A percentile compares a stretch with the other conserved stretches of the same genome.
phyloP scores from a whole-genome alignment of 1,140 invertebrate genomes.

The Ganaspis sp. region DNA sequence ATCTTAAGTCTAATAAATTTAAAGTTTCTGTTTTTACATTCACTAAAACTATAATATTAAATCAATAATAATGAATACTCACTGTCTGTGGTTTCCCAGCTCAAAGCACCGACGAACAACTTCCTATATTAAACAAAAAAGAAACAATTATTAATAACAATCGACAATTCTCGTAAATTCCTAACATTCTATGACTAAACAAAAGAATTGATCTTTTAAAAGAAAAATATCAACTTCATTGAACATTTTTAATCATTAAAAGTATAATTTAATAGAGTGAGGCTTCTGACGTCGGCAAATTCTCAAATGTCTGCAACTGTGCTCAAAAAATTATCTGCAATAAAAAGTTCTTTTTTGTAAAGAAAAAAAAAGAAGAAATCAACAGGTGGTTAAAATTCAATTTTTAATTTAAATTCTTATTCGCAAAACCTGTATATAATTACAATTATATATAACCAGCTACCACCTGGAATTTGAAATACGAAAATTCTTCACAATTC shows the following conservation, averaged over 20 bases:
- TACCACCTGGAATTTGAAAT: slow-evolving; percentile 48
- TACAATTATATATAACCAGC: too few species aligned
- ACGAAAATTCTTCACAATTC: not conserved
- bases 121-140: slow-evolving; percentile 88
- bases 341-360: too few species aligned
- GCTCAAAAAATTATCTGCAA: slow-evolving; percentile 57
- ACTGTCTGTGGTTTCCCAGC: slow-evolving; percentile 99
- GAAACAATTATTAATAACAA: slow-evolving; percentile 45
- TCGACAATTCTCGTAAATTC: not conserved
- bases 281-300: slow-evolving; percentile 46
- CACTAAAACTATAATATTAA: not conserved
- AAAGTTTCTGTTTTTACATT: not conserved
- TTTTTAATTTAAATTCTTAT: slow-evolving; percentile 42
- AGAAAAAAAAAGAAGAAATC: slow-evolving; percentile 32
- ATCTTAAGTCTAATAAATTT: too few species aligned
- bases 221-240: not conserved
- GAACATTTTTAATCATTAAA: slow-evolving; percentile 2
- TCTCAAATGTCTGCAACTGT: slow-evolving; percentile 56
- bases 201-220: not conserved
- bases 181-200: not conserved
- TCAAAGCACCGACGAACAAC: slow-evolving; percentile 97
- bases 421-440: slow-evolving; percentile 6
- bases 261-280: slow-evolving; percentile 6
- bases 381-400: slow-evolving; percentile 35
- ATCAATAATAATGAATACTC: slow-evolving; percentile 77